Base-by-base conservation (phyloP, 1,140 invertebrate species). In the Capitella teleta region DNA sequence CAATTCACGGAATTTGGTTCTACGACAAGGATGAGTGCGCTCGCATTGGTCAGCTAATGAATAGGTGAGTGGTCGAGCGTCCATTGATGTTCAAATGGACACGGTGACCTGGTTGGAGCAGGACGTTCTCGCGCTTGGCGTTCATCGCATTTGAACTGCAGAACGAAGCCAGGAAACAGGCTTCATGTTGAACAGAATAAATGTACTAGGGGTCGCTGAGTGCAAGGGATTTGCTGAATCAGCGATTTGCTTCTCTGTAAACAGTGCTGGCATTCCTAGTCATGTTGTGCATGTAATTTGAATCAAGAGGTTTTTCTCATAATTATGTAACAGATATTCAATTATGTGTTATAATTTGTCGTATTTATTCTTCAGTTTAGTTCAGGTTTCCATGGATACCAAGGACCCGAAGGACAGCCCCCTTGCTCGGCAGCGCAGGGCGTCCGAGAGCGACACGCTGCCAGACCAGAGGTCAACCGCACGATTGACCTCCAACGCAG, bases 11-110 rank as follows among this genome's bases (percentile, higher is more conserved):
- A 55, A 86, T 92, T 64, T 93, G 89, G 89, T 93, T 93, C 74
- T 92, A 90, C 63, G 86, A 90, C 61, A 84, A 83, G 68, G 80
- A 86, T 57, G 87, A 91, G 65, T 92, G 87, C 68, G 77, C 81
- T 50, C 78, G 82, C 54, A 83, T 91, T 46, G 83, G 63, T 25
- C 55, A 64, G 38, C 53, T 66, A 41, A 60, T 72, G 57, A 66
- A 64, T 49, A 66, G 64, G 70, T 72, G 61, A 57, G 52, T 37
- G 12, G 2, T 44, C 16, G n/a, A 10, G 21, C 36, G n/a, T n/a
- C n/a, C n/a, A n/a, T n/a, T n/a, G n/a, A n/a, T n/a, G n/a, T n/a
- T n/a, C n/a, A n/a, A n/a, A n/a, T n/a, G n/a, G n/a, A n/a, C n/a
- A n/a, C n/a, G n/a, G n/a, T n/a, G n/a, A 10, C 30, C 8, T 8